A percentile compares a stretch with the other conserved stretches of the same genome.
Evolutionary conservation across 2,888 invertebrate species (phyloP).

Genomic region (Tinea semifulvella): DNA sequence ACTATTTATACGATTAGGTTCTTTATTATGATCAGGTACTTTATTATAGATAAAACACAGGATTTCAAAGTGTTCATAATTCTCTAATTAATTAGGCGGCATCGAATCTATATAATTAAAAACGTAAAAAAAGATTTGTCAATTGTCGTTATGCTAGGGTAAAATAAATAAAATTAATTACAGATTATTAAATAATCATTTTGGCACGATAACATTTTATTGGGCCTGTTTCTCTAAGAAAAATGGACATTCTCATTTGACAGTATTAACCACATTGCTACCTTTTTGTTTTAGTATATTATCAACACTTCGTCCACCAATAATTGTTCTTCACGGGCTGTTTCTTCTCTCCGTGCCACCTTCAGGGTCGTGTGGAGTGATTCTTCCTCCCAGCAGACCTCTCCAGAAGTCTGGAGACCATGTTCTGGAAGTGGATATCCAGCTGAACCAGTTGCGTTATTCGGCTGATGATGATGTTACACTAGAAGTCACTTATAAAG

Average conservation of each 20-base stretch:
- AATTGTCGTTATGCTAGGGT: neutral
- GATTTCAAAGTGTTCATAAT: no score
- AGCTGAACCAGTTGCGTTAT: slow-evolving; percentile 15
- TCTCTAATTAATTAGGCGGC: no score
- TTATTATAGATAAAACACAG: no score
- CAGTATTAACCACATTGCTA: no score
- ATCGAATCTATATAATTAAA: no score
- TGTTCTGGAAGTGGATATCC: slow-evolving; percentile 18
- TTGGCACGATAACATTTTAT: no score
- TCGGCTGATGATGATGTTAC: slow-evolving; percentile 23
- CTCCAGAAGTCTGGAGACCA: slow-evolving; percentile 24
- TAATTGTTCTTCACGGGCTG: slow-evolving; percentile 39
- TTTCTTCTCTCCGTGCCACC: slow-evolving; percentile 41
- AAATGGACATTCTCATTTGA: no score
- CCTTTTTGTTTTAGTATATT: neutral
- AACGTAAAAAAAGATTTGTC: neutral
- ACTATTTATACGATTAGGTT: no score
- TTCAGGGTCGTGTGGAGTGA: slow-evolving; percentile 44
- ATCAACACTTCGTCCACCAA: slow-evolving; percentile 37
- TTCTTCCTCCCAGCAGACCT: slow-evolving; percentile 35
- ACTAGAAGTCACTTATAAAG: slow-evolving; percentile 22
- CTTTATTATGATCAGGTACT: no score
- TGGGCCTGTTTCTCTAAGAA: no score
- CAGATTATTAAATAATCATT: no score
- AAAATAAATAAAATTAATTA: neutral